phyloP scores from a whole-genome alignment of 2,888 invertebrate species.

The Xestia sexstrigata region DNA sequence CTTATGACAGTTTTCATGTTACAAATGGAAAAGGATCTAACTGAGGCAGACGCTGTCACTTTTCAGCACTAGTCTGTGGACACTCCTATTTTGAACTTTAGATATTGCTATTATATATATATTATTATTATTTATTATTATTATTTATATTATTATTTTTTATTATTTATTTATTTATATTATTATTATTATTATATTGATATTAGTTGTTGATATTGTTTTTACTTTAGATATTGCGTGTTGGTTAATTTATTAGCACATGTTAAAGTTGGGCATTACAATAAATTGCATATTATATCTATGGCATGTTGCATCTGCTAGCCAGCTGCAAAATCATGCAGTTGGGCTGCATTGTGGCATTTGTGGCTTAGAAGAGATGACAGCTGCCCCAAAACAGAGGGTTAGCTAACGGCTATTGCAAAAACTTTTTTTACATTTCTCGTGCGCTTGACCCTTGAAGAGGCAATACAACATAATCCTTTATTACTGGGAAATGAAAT shows the following conservation, averaged over 20 bases:
- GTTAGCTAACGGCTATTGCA: not conserved
- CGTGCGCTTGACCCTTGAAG: not conserved
- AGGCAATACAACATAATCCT: no score
- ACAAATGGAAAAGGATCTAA: not conserved
- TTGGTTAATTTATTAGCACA: not conserved
- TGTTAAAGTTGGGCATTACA: not conserved
- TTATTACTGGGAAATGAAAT: no score
- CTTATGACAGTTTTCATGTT: not conserved
- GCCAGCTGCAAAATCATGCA: slow-evolving; percentile 32
- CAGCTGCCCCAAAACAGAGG: slow-evolving; percentile 32
- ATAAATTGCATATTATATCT: no score
- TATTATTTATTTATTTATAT: no score
- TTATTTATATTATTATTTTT: no score
- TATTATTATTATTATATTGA: no score
- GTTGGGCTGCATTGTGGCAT: not conserved
- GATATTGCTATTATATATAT: no score
- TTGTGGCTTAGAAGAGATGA: not conserved
- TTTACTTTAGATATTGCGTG: no score
- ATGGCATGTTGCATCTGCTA: slow-evolving; percentile 23
- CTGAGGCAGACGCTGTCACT: not conserved
- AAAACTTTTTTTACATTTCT: not conserved
- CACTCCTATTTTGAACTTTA: not conserved
- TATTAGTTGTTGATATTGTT: no score
- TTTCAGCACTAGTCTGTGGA: not conserved
- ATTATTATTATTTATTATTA: no score